Base-by-base conservation (phyloP, 2,888 invertebrate genomes). In the Pegoplata infirma region DNA sequence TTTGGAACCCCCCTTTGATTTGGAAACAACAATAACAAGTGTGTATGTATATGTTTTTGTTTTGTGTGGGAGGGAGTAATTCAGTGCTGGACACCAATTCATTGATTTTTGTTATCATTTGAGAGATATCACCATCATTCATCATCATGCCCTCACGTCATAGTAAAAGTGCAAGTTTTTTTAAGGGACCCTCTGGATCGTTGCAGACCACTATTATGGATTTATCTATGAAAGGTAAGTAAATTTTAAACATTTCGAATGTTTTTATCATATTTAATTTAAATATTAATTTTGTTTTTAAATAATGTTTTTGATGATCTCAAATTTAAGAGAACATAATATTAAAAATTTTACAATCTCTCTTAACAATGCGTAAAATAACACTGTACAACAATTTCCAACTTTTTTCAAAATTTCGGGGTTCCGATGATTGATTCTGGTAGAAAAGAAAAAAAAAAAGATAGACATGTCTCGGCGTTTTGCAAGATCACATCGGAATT, bases 171-270 rank as follows among this genome's bases (percentile, higher is more conserved):
- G 55, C 8, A 17, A 49, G 17, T 23, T 56, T 53, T n/a, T n/a
- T n/a, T 16, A 64, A 56, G n/a, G 25, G 25, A 17, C 36, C 46
- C 2, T 51, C 63, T 8, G 40, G 44, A n/a, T 14, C 40, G 25
- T 32, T 67, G 17, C 74, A 76, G 47, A 46, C 82, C 74, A 85
- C 82, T 66, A 86, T 86, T 75, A 86, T 86, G 84, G 87, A 86
- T 84, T 86, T 86, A 82, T 86, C 86, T 80, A 84, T 86, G 64
- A 85, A 82, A 86, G 86, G 86, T 86, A 81, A 83, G 87, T 84
- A 46, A n/a, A n/a, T 17, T 14, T 32, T 10, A 32, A 32, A n/a
- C n/a, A n/a, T n/a, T n/a, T n/a, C n/a, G 32, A 32, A 6, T 32
- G 8, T 32, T 0, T 2, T 32, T 32, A 10, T 28, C 8, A 2